Base-by-base conservation (phyloP, 2,797 vertebrate species). In the Neopelma chrysocephalum region DNA sequence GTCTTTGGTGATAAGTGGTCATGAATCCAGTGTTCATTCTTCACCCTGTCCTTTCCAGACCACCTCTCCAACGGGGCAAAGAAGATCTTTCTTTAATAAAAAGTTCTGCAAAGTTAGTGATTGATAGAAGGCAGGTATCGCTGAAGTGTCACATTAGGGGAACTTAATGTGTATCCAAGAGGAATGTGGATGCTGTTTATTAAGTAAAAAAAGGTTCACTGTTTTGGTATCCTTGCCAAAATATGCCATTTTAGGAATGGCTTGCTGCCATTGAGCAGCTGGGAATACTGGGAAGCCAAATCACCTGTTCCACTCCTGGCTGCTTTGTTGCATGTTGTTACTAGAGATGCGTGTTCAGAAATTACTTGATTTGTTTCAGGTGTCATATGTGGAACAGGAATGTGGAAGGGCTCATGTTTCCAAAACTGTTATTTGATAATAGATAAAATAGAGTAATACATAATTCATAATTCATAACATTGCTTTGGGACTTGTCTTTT, bases 271-370 rank as follows among this genome's bases (percentile, higher is more conserved):
- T 4, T 25, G 69, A 77, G 20, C 72, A 95, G 82, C 65, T 91
- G 88, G 87, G 79, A 93, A 65, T 34, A 86, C 22, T 58, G 72
- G 80, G 72, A 50, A 94, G 77, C 53, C 61, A 72, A 69, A 81
- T 96, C 38, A 86, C 71, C 72, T 88, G 53, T 64, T 90, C 56
- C 9, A 21, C 15, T 50, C 54, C 50, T 65, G 69, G 58, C 50
- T 65, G 34, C 57, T 65, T 51, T 71, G 54, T n/a, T 81, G 53
- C 34, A 2, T n/a, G 50, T 27, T 88, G 50, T 36, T 81, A n/a
- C 48, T 50, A 65, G 48, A 50, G 15, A 8, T 3, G 21, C 31
- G 71, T 70, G 66, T 51, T 85, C 68, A 73, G 32, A 92, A 87
- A 48, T 18, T 56, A 58, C 64, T 54, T 53, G 68, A 48, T 82